phyloP scores from a whole-genome alignment of 2,113 vertebrate species.

The Phodopus roborovskii region DNA sequence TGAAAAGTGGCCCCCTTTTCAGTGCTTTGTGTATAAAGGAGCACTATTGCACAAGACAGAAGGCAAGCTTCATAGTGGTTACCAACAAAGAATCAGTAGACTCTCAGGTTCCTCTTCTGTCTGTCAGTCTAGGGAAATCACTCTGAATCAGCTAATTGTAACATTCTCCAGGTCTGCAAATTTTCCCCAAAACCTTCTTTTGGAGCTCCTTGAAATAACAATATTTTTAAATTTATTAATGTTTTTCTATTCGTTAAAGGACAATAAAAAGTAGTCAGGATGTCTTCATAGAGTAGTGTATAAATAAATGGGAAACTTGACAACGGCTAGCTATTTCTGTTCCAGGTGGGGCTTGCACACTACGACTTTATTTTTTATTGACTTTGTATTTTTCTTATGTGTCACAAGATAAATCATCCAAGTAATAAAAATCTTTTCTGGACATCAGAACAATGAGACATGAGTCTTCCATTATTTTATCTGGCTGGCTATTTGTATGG shows the following conservation, averaged over 20 bases:
- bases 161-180: neutral
- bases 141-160: neutral
- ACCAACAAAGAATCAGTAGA: neutral
- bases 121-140: neutral
- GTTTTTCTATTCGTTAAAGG: neutral
- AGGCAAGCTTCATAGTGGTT: too few species aligned
- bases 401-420: neutral
- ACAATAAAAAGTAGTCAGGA: slow-evolving; percentile 8
- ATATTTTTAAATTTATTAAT: neutral
- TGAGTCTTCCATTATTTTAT: neutral
- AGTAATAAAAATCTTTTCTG: slow-evolving; percentile 34
- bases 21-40: neutral
- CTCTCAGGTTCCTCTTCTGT: neutral
- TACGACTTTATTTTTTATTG: slow-evolving; percentile 35
- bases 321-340: slow-evolving; percentile 41
- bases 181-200: slow-evolving; percentile 11
- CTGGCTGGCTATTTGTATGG: slow-evolving; percentile 13
- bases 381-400: slow-evolving; percentile 13
- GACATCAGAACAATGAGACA: neutral
- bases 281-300: neutral
- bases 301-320: slow-evolving; percentile 39
- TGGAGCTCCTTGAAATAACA: neutral
- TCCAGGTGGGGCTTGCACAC: neutral
- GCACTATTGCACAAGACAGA: neutral
- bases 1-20: neutral